phyloP scores from a whole-genome alignment of 1,140 invertebrate genomes.

The Aphelenchoides fujianensis region DNA sequence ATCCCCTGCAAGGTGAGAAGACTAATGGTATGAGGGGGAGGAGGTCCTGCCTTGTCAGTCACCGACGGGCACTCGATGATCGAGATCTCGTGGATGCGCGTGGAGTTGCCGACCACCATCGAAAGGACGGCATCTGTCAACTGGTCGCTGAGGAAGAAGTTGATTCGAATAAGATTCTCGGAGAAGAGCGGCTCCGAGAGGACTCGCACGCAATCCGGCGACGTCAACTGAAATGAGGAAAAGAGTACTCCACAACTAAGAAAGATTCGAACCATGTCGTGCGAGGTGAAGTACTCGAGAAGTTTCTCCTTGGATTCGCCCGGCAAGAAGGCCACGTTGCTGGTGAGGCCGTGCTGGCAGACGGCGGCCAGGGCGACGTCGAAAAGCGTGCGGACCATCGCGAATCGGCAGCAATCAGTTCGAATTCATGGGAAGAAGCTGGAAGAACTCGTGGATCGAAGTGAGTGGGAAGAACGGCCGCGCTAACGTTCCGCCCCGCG shows the following conservation, averaged over 20 bases:
- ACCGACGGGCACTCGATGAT: constrained; percentile 56
- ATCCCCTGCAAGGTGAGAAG: no score
- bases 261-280: constrained; percentile 49
- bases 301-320: constrained; percentile 55
- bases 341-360: constrained; percentile 47
- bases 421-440: no score
- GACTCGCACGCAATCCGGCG: constrained; percentile 33
- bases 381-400: constrained; percentile 57
- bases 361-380: constrained; percentile 55
- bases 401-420: not conserved
- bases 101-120: constrained; percentile 36
- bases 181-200: constrained; percentile 36
- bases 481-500: no score
- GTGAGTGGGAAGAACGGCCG: no score
- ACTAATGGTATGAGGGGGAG: no score
- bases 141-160: constrained; percentile 59
- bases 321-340: constrained; percentile 50
- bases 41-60: constrained; percentile 43
- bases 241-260: not conserved
- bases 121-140: constrained; percentile 48
- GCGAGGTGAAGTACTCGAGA: constrained; percentile 58
- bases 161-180: constrained; percentile 37
- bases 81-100: constrained; percentile 46
- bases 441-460: no score
- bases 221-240: constrained; percentile 29